Percentiles rank a stretch among this genome's conserved stretches.
Conservation (phyloP, 2,797 vertebrate genomes). For the Poecile montanus region DNA sequence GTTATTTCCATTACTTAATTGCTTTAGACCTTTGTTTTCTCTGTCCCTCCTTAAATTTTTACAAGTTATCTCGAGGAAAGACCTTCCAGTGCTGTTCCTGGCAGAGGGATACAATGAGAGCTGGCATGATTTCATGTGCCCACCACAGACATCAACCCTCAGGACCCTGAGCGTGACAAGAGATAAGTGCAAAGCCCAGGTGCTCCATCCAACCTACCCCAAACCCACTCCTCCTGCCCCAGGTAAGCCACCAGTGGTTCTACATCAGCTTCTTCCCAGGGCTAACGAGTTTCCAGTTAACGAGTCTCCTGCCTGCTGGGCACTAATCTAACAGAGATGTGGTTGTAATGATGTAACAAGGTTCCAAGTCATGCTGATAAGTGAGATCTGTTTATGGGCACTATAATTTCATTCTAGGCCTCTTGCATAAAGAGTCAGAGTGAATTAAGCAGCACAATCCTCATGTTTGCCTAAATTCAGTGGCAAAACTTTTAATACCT, state of each 20-base stretch:
- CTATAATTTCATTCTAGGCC: not conserved
- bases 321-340: not conserved
- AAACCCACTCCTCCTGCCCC: not conserved
- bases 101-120: not conserved
- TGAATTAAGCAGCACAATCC: not conserved
- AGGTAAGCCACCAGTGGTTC: not conserved
- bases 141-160: accelerated
- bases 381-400: not conserved
- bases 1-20: not conserved
- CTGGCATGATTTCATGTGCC: not conserved
- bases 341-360: not conserved
- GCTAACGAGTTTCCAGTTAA: not conserved
- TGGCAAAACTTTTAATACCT: not conserved
- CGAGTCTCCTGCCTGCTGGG: not conserved
- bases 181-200: not conserved
- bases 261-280: not conserved
- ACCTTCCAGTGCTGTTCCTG: not conserved
- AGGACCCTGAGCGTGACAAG: not conserved
- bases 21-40: not conserved
- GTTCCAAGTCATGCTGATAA: not conserved
- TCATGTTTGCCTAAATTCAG: not conserved
- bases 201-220: not conserved
- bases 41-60: not conserved
- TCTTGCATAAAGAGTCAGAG: not conserved
- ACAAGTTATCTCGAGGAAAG: not conserved